Evolutionary conservation across 2,888 invertebrate species (phyloP).

Genomic region (Thymelicus acteon): DNA sequence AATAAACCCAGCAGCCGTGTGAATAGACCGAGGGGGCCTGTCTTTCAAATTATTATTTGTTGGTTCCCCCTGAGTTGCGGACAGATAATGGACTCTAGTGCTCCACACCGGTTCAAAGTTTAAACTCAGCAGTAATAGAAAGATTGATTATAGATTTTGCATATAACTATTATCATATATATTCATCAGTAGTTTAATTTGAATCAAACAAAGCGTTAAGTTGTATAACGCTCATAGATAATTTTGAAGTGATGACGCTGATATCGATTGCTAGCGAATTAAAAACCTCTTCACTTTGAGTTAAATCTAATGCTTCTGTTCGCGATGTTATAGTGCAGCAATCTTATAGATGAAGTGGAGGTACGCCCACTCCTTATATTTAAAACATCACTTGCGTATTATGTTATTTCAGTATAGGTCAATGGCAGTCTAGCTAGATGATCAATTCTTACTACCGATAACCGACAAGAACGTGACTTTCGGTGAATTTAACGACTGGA

Average conservation of each 20-base stretch:
- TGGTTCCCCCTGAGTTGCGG: constrained; percentile 53
- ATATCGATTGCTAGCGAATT: constrained; percentile 38
- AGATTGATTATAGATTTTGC: constrained; percentile 16
- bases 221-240: constrained; percentile 2
- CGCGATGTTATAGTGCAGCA: constrained; percentile 24
- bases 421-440: too few species aligned
- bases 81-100: constrained; percentile 15
- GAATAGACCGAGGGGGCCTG: constrained; percentile 57
- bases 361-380: too few species aligned
- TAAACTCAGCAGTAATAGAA: constrained; percentile 8
- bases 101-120: constrained; percentile 30
- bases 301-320: constrained; percentile 28
- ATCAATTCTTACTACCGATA: too few species aligned
- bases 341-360: too few species aligned
- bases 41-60: constrained; percentile 63
- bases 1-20: constrained; percentile 65
- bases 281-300: constrained; percentile 31
- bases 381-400: too few species aligned
- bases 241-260: constrained; percentile 31
- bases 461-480: too few species aligned
- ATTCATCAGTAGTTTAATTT: constrained; percentile 11
- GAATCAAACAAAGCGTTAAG: background rate
- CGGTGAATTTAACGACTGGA: too few species aligned
- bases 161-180: too few species aligned
- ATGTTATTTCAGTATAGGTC: too few species aligned